Conservation (phyloP, 1,140 invertebrate genomes). For the Frieseomelitta varia region DNA sequence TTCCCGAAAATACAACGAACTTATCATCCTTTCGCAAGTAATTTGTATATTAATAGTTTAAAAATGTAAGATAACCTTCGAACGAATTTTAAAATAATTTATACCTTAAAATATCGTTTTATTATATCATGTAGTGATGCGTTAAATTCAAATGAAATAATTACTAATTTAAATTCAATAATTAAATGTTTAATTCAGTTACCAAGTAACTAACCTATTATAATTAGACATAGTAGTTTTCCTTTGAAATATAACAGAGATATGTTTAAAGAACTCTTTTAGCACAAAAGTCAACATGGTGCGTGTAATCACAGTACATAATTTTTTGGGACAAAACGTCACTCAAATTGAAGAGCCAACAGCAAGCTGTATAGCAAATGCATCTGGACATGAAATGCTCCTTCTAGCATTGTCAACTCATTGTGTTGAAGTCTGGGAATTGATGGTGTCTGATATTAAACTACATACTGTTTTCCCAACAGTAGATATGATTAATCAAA, state of each 20-base stretch:
- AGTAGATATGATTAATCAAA: constrained; percentile 84
- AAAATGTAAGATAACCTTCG: constrained; percentile 34
- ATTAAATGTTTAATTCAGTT: background rate
- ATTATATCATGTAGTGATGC: constrained; percentile 1
- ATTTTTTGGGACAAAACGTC: constrained; percentile 86
- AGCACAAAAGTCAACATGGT: constrained; percentile 82
- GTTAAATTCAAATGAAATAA: background rate
- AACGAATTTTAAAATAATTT: constrained; percentile 23
- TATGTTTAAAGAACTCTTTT: constrained; percentile 15
- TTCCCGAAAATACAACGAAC: constrained; percentile 18
- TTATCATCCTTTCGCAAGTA: background rate
- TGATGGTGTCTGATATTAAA: constrained; percentile 80
- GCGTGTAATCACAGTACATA: constrained; percentile 87
- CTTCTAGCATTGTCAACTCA: constrained; percentile 84
- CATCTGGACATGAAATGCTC: constrained; percentile 80
- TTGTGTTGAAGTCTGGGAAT: constrained; percentile 85
- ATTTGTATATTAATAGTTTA: constrained; percentile 4
- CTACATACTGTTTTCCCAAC: constrained; percentile 84
- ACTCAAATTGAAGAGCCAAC: constrained; percentile 86
- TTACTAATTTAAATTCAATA: background rate
- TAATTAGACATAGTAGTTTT: background rate
- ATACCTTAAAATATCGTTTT: background rate
- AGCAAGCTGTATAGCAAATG: constrained; percentile 83
- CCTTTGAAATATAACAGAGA: background rate
- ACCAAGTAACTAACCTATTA: background rate